phyloP scores from a whole-genome alignment of 2,888 invertebrate species.

The Gnatocerus cornutus region DNA sequence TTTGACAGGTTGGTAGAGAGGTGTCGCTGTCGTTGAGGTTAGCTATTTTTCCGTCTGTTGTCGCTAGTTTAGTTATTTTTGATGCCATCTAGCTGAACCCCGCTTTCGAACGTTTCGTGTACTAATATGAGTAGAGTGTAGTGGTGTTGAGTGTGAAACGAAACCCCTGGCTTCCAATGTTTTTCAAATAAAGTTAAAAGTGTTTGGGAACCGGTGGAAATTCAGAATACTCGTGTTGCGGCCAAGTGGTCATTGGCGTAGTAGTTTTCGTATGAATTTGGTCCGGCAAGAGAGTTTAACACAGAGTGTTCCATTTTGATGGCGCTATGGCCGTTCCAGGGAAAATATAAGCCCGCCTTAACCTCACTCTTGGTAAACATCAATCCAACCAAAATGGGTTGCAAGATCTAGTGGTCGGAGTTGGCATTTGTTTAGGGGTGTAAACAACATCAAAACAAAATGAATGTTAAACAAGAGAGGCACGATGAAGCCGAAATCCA shows the following conservation, averaged over 20 bases:
- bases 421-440: slow-evolving; percentile 2
- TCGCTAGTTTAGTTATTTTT: slow-evolving; percentile 33
- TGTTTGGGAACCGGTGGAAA: slow-evolving; percentile 22
- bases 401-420: slow-evolving; percentile 16
- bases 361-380: slow-evolving; percentile 68
- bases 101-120: slow-evolving; percentile 51
- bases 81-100: slow-evolving; percentile 45
- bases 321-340: slow-evolving; percentile 70
- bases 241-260: neutral
- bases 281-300: slow-evolving; percentile 65
- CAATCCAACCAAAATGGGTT: slow-evolving; percentile 49
- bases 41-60: slow-evolving; percentile 31
- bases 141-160: slow-evolving; percentile 46
- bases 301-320: slow-evolving; percentile 67
- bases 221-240: slow-evolving; percentile 18
- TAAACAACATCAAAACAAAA: slow-evolving; percentile 14
- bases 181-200: slow-evolving; percentile 33
- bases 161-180: slow-evolving; percentile 38
- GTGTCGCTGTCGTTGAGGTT: slow-evolving; percentile 23
- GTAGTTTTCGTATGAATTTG: slow-evolving; percentile 44
- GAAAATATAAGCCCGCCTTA: slow-evolving; percentile 68
- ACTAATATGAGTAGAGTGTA: slow-evolving; percentile 42
- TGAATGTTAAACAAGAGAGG: slow-evolving; percentile 80
- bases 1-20: slow-evolving; percentile 3
- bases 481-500: slow-evolving; percentile 91